Evolutionary conservation across 2,888 invertebrate genomes (phyloP), one percentile per base, ranked within the genome.

Genomic region (Mesochorus sp.): DNA sequence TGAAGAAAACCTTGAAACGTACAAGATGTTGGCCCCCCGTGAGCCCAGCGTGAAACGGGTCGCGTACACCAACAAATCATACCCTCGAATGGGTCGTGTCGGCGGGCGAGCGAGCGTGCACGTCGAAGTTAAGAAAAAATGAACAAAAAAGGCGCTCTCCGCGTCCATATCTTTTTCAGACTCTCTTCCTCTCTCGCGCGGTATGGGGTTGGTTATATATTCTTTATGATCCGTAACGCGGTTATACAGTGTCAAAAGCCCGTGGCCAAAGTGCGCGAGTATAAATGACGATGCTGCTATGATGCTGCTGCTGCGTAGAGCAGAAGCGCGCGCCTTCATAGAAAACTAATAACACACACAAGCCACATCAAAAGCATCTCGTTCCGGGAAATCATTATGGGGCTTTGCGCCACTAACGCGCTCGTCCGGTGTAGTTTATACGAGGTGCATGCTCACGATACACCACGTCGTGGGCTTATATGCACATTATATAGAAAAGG

Each of bases 351-450:
- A 86, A 87, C 39, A 59, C 57, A n/a, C 51, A 53, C 82, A 64
- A 79, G 82, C 81, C 81, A 82, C 85, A 84, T 87, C 83, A 86
- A 86, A 84, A 83, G 83, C 82, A 79, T 39, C 24, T 64, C 61
- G 81, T 86, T 84, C 87, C 79, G 76, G 82, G 87, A 86, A 87
- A 87, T 87, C 83, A 85, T 87, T 87, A 86, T 76, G 78, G 79
- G 73, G 71, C 81, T 75, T 59, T 71, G 79, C 79, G 59, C 68
- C 39, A 8, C 17, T 14, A 34, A 21, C 10, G 49, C 66, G 66
- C 47, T 37, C 57, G 57, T 19, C 34, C 37, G 37, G 21, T 24
- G 39, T 24, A 42, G 26, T 59, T 53, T 57, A 37, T 37, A 21
- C 21, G 57, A 19, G 19, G 37, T 17, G 21, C 24, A 3, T 2